phyloP scores from a whole-genome alignment of 1,140 invertebrate species.

The Drosophila athabasca region DNA sequence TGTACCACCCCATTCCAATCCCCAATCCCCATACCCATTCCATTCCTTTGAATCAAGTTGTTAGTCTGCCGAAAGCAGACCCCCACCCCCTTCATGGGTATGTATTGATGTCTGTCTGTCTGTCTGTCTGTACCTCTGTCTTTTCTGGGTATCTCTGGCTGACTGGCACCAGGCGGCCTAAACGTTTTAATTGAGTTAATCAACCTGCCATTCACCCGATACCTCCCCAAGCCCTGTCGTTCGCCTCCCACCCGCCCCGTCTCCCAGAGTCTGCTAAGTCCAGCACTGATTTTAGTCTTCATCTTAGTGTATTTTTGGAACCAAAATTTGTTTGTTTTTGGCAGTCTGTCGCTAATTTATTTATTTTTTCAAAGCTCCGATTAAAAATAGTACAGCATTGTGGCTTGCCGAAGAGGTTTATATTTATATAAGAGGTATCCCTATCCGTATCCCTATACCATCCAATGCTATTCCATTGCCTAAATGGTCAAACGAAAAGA shows the following conservation, averaged over 20 bases:
- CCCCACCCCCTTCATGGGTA: constrained; percentile 32
- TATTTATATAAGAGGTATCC: neutral
- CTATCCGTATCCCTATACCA: too few species aligned
- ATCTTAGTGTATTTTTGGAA: constrained; percentile 64
- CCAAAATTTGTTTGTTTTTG: constrained; percentile 43
- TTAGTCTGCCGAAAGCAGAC: constrained; percentile 27
- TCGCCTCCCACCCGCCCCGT: neutral
- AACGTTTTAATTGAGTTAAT: constrained; percentile 78
- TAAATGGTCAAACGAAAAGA: too few species aligned
- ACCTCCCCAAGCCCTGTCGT: neutral
- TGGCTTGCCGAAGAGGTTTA: neutral
- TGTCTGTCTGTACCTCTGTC: neutral
- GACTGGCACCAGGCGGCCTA: constrained; percentile 66
- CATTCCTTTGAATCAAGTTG: constrained; percentile 28
- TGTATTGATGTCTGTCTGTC: constrained; percentile 8
- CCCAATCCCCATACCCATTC: too few species aligned
- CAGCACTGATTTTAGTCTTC: neutral
- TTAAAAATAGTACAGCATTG: constrained; percentile 67
- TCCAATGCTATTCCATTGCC: too few species aligned
- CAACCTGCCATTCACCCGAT: constrained; percentile 40
- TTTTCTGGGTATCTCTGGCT: constrained; percentile 26
- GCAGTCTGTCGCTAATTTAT: constrained; percentile 63
- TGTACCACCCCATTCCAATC: neutral
- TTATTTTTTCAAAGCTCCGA: constrained; percentile 53
- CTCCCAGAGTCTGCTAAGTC: neutral